Evolutionary conservation across 2,888 invertebrate species (phyloP).

Genomic region (Lomographa bimaculata): DNA sequence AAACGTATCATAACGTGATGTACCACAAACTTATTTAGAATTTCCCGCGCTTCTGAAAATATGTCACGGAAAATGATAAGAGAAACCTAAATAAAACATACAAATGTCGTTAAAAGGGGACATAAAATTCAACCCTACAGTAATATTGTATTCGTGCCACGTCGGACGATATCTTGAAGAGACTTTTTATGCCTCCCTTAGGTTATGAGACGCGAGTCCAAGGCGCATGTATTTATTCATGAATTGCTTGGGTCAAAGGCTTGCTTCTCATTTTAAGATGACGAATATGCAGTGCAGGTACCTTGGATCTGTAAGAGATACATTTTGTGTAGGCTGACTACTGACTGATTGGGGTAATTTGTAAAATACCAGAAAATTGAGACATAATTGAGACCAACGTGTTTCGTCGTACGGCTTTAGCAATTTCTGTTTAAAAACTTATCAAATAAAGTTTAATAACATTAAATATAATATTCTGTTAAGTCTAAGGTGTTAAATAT

Average conservation of each 20-base stretch:
- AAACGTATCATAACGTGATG: too few relatives aligned
- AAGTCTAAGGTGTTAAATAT: too few relatives aligned
- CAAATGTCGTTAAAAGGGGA: constrained; percentile 49
- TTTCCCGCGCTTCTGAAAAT: constrained; percentile 28
- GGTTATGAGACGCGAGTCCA: constrained; percentile 30
- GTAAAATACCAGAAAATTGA: too few relatives aligned
- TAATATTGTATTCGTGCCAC: constrained; percentile 47
- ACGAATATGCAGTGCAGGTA: constrained; percentile 10
- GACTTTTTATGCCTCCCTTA: constrained; percentile 47
- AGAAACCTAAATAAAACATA: constrained; percentile 54
- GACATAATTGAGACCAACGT: too few relatives aligned
- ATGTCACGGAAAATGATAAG: constrained; percentile 50
- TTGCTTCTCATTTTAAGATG: constrained; percentile 5
- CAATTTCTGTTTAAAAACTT: too few relatives aligned
- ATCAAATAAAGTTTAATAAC: too few relatives aligned
- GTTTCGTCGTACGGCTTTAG: too few relatives aligned
- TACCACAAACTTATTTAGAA: constrained; percentile 9
- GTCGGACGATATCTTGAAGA: constrained; percentile 52
- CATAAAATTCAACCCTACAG: constrained; percentile 49
- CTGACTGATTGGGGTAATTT: too few relatives aligned
- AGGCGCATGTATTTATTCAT: constrained; percentile 33
- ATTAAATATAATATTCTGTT: too few relatives aligned
- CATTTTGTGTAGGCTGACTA: too few relatives aligned
- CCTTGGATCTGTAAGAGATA: too few relatives aligned
- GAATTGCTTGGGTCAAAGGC: constrained; percentile 14